Conservation (phyloP, 2,888 invertebrate species). For the Agrypnus murinus region DNA sequence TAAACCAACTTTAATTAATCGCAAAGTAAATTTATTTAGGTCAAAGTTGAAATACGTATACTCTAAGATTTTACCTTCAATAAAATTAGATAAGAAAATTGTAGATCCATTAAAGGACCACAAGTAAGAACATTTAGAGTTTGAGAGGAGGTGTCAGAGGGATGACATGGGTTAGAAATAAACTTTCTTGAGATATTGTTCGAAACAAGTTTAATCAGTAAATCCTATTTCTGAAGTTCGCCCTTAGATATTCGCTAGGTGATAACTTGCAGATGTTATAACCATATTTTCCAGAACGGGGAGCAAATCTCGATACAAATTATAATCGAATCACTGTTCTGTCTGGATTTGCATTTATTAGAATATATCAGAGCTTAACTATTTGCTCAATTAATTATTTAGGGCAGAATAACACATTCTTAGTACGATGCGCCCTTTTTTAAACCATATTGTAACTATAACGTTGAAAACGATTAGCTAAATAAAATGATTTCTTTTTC, state of each 20-base stretch:
- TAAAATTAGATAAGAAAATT: constrained; percentile 7
- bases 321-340: too few relatives aligned
- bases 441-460: too few relatives aligned
- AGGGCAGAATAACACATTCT: too few relatives aligned
- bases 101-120: background rate
- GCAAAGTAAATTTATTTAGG: background rate
- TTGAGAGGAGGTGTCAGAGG: constrained; percentile 2
- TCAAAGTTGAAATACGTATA: constrained; percentile 1
- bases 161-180: constrained; percentile 10
- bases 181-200: constrained; percentile 11
- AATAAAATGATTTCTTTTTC: too few relatives aligned
- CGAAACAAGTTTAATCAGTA: constrained; percentile 15
- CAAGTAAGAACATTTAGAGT: constrained; percentile 12
- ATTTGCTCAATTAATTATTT: too few relatives aligned
- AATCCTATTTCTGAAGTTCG: constrained; percentile 16
- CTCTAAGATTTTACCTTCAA: background rate
- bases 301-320: background rate
- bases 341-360: too few relatives aligned
- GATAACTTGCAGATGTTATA: constrained; percentile 8
- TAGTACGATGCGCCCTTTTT: too few relatives aligned
- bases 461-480: too few relatives aligned
- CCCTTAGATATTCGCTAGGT: background rate
- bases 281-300: background rate
- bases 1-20: background rate
- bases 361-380: too few relatives aligned